Base-by-base conservation (phyloP, 2,888 invertebrate species). In the Dryomyza anilis region DNA sequence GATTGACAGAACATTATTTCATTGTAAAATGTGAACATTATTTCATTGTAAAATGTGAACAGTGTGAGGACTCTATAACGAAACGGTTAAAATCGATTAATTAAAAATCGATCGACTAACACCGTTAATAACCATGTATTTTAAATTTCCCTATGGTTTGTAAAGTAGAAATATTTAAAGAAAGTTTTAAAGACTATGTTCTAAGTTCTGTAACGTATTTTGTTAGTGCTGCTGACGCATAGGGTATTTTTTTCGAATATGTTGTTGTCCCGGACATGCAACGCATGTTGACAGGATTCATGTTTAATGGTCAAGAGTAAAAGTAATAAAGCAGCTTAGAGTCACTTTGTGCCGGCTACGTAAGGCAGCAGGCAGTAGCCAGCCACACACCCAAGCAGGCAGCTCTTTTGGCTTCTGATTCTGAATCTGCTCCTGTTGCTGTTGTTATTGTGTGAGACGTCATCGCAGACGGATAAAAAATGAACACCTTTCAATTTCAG, bases 271-370 rank as follows among this genome's bases (percentile, higher is more conserved):
- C 48, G 36, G 53, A 62, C 43, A 43, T 43, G 52, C 23, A 61
- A 53, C 27, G 30, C 61, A 53, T 62, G 52, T 53, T 62, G 61
- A 52, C 53, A 62, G 61, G 61, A 62, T 43, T 62, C 55, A 45
- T 63, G 45, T 55, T 63, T 63, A 63, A 55, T 55, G 53, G 62
- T 46, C 29, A 46, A 55, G 53, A 63, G 55, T 45, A 45, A 55
- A 63, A 55, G 45, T 55, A 55, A 55, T 55, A 45, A 63, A 63
- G 55, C 27, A 60, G 60, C 39, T 33, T 25, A 60, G 36, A 50
- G 60, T 23, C 23, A 14, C 30, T 27, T 25, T n/a, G 16, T 27
- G 27, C 27, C 21, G 25, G 52, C 12, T 14, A 50, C 48, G n/a
- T n/a, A 39, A 39, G 14, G 2, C 7, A 39, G 14, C 8, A 7